Evolutionary conservation across 2,888 invertebrate species (phyloP).

Genomic region (Cosmia pyralina): DNA sequence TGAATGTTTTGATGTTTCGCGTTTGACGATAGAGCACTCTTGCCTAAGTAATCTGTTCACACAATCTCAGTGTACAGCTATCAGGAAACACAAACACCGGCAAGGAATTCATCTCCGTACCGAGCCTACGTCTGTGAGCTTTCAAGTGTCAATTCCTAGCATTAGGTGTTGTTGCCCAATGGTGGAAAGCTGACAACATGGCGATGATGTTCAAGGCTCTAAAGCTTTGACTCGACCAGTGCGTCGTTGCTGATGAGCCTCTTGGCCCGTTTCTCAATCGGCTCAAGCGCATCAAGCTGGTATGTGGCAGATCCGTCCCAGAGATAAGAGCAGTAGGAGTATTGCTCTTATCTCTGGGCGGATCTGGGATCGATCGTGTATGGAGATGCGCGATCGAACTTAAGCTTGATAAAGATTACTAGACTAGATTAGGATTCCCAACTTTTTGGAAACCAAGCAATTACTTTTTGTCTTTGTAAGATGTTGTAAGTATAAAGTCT

Average conservation of each 20-base stretch:
- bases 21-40: background rate
- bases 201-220: background rate
- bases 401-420: background rate
- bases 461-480: background rate
- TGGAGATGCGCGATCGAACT: background rate
- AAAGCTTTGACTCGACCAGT: background rate
- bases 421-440: background rate
- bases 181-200: no score
- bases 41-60: background rate
- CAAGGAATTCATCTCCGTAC: background rate
- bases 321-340: background rate
- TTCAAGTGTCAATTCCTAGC: background rate
- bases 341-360: background rate
- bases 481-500: no score
- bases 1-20: background rate
- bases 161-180: background rate
- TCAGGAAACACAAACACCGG: background rate
- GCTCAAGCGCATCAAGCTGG: constrained; percentile 1
- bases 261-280: background rate
- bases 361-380: background rate
- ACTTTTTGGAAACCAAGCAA: background rate
- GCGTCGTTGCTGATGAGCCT: background rate
- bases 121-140: background rate
- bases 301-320: background rate
- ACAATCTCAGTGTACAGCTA: background rate